phyloP scores from a whole-genome alignment of 1,140 invertebrate species.

The Pogonus chalceus region DNA sequence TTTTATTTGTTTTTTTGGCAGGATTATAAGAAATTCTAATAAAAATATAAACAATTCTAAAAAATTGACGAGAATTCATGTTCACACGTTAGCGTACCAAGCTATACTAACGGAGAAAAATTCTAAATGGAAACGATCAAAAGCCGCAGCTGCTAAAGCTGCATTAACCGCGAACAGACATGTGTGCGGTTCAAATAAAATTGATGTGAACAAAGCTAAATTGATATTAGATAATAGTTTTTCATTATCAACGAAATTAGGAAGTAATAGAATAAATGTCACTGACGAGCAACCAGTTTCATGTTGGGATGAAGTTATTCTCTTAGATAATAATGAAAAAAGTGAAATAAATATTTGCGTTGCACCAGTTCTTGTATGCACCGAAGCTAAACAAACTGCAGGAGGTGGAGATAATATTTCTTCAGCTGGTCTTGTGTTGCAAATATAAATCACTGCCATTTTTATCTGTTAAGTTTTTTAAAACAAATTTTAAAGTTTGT shows the following conservation, averaged over 20 bases:
- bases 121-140: constrained; percentile 64
- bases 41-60: constrained; percentile 35
- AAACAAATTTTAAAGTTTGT: no score
- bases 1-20: background rate
- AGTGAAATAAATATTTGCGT: constrained; percentile 62
- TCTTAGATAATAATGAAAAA: constrained; percentile 31
- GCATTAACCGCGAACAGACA: constrained; percentile 75
- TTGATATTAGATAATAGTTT: constrained; percentile 80
- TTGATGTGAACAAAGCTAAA: constrained; percentile 58
- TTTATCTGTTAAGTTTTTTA: no score
- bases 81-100: constrained; percentile 82
- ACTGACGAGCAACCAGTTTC: constrained; percentile 64
- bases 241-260: constrained; percentile 48
- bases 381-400: constrained; percentile 68
- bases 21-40: constrained; percentile 35
- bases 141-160: constrained; percentile 73
- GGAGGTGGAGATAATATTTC: constrained; percentile 86
- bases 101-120: constrained; percentile 63
- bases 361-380: constrained; percentile 77
- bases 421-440: constrained; percentile 68
- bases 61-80: constrained; percentile 53
- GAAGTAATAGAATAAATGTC: constrained; percentile 43
- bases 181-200: constrained; percentile 57
- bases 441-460: constrained; percentile 53
- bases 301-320: constrained; percentile 66